Evolutionary conservation across 2,797 vertebrate species (phyloP), one percentile per base, ranked within the genome.

Genomic region (Arctocebus calabarensis): DNA sequence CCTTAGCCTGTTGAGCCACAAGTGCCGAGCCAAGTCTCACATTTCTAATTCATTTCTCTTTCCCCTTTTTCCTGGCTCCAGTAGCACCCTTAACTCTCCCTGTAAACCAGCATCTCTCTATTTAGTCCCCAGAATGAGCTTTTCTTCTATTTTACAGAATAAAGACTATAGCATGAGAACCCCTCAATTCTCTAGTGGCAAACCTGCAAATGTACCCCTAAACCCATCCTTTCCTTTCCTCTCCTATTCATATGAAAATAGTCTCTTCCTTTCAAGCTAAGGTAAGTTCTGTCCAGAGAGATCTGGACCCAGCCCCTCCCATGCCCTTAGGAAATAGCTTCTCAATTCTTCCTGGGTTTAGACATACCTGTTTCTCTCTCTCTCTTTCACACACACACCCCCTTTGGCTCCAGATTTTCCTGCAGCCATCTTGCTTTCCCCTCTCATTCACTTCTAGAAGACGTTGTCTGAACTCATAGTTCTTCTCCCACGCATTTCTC

Each of bases 401-500:
- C 6, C 20, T 66, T 52, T 73, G 25, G 32, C 73, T 81, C 37
- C 40, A 79, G 14, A 79, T 73, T 55, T 79, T 66, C 81, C 57
- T 43, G 52, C 32, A 70, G 40, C 40, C 27, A 77, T 78, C 32
- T 92, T 94, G 62, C 71, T 82, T 19, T 64, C 37, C 82, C 57
- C 59, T 74, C 25, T 74, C 40, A 64, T 79, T 94, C 52, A 34
- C 48, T 88, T 91, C 32, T 81, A 93, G 73, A 82, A 84, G 68
- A 68, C 57, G 45, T 40, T 81, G 64, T 84, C 40, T 78, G 25
- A 84, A 57, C 25, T 48, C 66, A 55, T 45, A 45, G 48, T 86
- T 90, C 40, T 86, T 32, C 81, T 83, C 6, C 34, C 70, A 78
- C 43, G 83, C 37, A 73, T 83, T 95, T 84, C 81, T 89, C 55